These are phyloP conservation scores for Parazoanthus atlanticus DNA, from an alignment of 92 coral and sea anemone species.

Conservation along the genomic window DNA sequence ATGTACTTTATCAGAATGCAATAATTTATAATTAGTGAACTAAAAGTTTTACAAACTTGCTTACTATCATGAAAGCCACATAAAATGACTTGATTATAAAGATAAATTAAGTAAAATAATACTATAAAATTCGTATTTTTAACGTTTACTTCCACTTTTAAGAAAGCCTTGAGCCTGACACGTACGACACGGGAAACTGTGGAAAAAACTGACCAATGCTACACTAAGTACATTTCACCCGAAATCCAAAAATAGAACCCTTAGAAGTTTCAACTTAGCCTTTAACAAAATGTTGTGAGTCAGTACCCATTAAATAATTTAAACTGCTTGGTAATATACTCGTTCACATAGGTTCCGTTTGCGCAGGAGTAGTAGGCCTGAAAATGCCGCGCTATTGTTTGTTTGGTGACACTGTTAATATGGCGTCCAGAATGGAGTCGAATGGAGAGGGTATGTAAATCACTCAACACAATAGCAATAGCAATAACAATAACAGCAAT, in stretches of 20 bases:
- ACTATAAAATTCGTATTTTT: neutral
- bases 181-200: neutral
- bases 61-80: too few species aligned
- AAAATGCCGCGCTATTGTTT: conserved; percentile 96
- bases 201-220: neutral
- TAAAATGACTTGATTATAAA: too few species aligned
- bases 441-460: conserved; percentile 79
- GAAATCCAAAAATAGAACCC: neutral
- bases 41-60: too few species aligned
- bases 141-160: neutral
- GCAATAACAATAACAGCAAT: too few species aligned
- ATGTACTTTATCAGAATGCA: too few species aligned
- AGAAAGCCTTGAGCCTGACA: neutral
- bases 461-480: neutral
- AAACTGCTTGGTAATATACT: neutral
- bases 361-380: conserved; percentile 96
- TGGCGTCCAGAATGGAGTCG: conserved; percentile 93
- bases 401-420: conserved; percentile 97
- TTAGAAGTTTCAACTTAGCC: neutral
- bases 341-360: conserved; percentile 76
- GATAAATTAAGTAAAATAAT: too few species aligned
- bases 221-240: too few species aligned
- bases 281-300: neutral
- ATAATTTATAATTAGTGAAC: too few species aligned
- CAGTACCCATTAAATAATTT: neutral